Base-by-base conservation (phyloP, 2,113 vertebrate species). In the Tretioscincus oriximinensis region DNA sequence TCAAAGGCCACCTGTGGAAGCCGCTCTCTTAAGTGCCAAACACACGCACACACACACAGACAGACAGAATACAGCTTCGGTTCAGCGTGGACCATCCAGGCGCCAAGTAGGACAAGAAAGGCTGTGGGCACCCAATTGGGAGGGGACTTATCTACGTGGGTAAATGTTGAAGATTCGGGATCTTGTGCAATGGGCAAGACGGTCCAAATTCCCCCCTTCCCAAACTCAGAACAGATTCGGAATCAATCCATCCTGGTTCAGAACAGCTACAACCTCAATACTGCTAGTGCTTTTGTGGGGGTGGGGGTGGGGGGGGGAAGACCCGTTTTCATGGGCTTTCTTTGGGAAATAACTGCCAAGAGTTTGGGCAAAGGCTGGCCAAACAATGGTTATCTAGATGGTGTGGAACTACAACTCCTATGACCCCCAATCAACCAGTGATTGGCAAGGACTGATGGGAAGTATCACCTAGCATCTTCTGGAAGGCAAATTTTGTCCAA, bases 41-140 rank as follows among this genome's bases (percentile, higher is more conserved):
- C 51, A 45, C 35, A 45, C 66, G 31, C 65, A 2, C 77, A 49
- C 73, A 5, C 73, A 47, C 11, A 7, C 21, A 12, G 10, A 81
- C 80, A 68, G 12, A 81, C 71, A 12, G 70, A 66, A 81, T 41
- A 81, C 73, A 69, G 80, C 80, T 69, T 69, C n/a, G 7, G 65
- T 69, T 76, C 51, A 10, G 80, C 73, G 26, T 22, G 49, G 80
- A 29, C 26, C 31, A 28, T 29, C 78, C 47, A 7, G 45, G 63
- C 73, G 47, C 64, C 64, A 60, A 26, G 28, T 1, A 1, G 3
- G 64, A 16, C 1, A 26, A 61, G 5, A 8, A 18, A 12, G 61
- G 4, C 28, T 31, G 26, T 2, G 26, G 73, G 72, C 51, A 75
- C 35, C 54, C 72, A 8, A 16, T 9, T 28, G 14, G 26, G 29